phyloP scores from a whole-genome alignment of 2,888 invertebrate genomes.

The Metallyticus violacea region DNA sequence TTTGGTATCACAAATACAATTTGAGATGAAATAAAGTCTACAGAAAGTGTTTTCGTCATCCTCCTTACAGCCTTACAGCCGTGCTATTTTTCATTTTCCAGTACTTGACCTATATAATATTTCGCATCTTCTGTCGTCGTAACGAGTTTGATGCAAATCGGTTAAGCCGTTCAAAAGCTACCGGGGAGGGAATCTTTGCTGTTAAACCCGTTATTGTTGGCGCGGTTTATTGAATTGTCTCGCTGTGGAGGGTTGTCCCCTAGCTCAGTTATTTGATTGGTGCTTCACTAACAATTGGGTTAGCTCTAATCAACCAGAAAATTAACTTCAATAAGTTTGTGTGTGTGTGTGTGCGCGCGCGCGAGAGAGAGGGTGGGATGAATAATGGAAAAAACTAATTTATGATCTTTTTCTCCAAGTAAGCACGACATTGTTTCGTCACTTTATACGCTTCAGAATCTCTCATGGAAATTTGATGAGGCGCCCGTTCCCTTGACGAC shows the following conservation, averaged over 20 bases:
- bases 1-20: too few relatives aligned
- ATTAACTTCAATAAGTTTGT: slow-evolving; percentile 36
- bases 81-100: too few relatives aligned
- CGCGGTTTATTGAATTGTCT: background rate
- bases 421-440: background rate
- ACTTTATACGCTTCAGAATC: too few relatives aligned
- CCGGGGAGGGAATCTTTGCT: background rate
- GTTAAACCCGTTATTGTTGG: background rate
- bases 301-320: slow-evolving; percentile 37
- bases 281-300: slow-evolving; percentile 35
- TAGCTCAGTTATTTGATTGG: slow-evolving; percentile 30
- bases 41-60: too few relatives aligned
- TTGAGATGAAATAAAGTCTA: too few relatives aligned
- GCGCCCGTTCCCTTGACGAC: background rate
- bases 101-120: background rate
- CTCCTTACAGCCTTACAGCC: too few relatives aligned
- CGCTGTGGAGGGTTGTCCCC: background rate
- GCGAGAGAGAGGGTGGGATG: background rate
- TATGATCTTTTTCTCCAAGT: background rate
- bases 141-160: background rate
- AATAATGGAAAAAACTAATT: slow-evolving; percentile 7
- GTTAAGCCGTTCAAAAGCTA: background rate
- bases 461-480: background rate
- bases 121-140: background rate
- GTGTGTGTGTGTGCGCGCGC: background rate